phyloP scores from a whole-genome alignment of 1,140 invertebrate species.

The Euschistus heros region DNA sequence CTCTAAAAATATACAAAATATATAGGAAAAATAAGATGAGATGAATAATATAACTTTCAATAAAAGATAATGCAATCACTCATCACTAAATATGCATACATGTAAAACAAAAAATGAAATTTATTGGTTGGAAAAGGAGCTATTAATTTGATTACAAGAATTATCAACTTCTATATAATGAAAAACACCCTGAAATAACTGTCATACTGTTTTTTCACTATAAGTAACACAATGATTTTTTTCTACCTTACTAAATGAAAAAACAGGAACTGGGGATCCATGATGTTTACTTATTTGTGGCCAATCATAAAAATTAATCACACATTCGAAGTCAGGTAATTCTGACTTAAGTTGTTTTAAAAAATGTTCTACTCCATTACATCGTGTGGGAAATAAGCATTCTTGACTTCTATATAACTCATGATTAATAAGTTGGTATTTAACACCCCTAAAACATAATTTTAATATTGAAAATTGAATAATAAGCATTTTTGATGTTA shows the following conservation, averaged over 20 bases:
- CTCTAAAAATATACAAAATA: slow-evolving; percentile 42
- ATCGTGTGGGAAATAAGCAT: slow-evolving; percentile 86
- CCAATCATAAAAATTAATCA: slow-evolving; percentile 86
- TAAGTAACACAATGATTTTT: too few species aligned
- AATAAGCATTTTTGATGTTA: too few species aligned
- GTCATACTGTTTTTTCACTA: slow-evolving; percentile 27
- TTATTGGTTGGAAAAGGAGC: background rate
- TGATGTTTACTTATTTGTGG: slow-evolving; percentile 60
- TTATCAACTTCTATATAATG: background rate
- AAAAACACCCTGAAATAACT: background rate
- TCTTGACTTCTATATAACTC: slow-evolving; percentile 68
- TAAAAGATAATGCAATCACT: background rate
- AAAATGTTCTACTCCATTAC: slow-evolving; percentile 87
- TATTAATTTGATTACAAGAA: background rate
- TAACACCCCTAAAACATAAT: slow-evolving; percentile 47
- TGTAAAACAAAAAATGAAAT: background rate
- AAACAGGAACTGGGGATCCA: slow-evolving; percentile 58
- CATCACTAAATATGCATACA: background rate
- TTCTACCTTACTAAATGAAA: slow-evolving; percentile 89
- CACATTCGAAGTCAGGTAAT: slow-evolving; percentile 73
- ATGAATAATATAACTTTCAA: slow-evolving; percentile 20
- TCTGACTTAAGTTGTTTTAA: slow-evolving; percentile 49
- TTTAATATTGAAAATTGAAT: too few species aligned
- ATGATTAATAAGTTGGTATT: slow-evolving; percentile 77
- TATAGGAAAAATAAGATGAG: background rate